phyloP scores from a whole-genome alignment of 2,888 invertebrate species.

The Hylaea fasciaria region DNA sequence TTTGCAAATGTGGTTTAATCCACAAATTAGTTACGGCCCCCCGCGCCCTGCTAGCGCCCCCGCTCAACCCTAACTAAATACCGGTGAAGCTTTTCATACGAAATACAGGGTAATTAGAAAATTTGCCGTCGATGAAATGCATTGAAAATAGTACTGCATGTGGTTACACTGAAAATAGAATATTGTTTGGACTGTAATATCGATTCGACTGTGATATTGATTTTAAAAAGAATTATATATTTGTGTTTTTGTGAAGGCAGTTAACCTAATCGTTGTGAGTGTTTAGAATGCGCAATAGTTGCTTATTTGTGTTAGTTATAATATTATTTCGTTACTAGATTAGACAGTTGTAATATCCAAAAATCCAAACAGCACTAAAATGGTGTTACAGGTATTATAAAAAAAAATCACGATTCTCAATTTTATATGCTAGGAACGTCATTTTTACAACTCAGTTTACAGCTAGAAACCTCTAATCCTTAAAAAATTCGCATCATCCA shows the following conservation, averaged over 20 bases:
- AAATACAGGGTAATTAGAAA: slow-evolving; percentile 26
- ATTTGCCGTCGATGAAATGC: slow-evolving; percentile 10
- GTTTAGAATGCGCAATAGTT: too few relatives aligned
- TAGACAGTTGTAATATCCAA: too few relatives aligned
- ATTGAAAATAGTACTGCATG: slow-evolving; percentile 4
- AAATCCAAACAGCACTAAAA: too few relatives aligned
- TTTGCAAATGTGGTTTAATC: slow-evolving; percentile 83
- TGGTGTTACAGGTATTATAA: too few relatives aligned
- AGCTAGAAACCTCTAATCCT: slow-evolving; percentile 19
- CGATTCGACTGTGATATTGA: background rate
- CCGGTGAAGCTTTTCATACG: slow-evolving; percentile 18
- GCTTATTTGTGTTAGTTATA: too few relatives aligned
- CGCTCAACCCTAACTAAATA: slow-evolving; percentile 39
- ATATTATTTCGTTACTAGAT: too few relatives aligned
- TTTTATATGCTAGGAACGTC: too few relatives aligned
- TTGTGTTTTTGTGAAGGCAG: too few relatives aligned
- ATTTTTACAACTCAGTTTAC: background rate
- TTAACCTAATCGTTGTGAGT: too few relatives aligned
- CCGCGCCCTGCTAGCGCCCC: slow-evolving; percentile 37
- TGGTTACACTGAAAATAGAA: too few relatives aligned
- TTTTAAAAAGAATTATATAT: too few relatives aligned
- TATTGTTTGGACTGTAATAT: background rate
- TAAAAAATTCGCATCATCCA: slow-evolving; percentile 42
- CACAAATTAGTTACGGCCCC: slow-evolving; percentile 77
- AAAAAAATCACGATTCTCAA: too few relatives aligned